Percentiles rank a stretch among this genome's conserved stretches.
Evolutionary conservation across 2,113 vertebrate genomes (phyloP).

Genomic region (Trogon melanurus): DNA sequence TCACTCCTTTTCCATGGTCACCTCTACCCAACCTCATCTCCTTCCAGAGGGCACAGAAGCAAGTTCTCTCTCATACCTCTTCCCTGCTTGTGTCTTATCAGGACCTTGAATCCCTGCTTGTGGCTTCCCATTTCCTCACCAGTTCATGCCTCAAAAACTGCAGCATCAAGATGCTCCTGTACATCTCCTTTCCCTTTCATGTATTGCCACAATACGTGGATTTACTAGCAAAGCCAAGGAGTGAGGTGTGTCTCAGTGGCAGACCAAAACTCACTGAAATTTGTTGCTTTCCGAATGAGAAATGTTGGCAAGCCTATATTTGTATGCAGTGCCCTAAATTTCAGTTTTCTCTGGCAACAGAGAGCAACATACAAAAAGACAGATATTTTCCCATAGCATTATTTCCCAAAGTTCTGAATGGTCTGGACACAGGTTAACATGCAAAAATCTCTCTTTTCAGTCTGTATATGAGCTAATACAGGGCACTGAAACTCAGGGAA

Average conservation of each 20-base stretch:
- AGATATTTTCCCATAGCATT: background rate
- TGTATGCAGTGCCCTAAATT: background rate
- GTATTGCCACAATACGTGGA: background rate
- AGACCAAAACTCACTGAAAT: background rate
- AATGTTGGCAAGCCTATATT: background rate
- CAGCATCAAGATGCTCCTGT: background rate
- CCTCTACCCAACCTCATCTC: background rate
- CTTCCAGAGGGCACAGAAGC: background rate
- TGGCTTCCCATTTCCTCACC: accelerated
- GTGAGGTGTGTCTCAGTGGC: background rate
- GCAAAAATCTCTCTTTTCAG: background rate
- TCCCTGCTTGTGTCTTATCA: background rate
- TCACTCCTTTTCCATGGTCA: background rate
- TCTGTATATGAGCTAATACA: background rate
- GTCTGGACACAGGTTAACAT: background rate
- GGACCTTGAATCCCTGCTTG: accelerated
- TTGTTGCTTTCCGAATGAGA: background rate
- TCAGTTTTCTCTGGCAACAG: background rate
- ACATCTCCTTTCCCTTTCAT: background rate
- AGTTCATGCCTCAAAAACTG: background rate
- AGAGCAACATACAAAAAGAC: background rate
- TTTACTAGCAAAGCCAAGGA: background rate
- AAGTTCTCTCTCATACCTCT: background rate
- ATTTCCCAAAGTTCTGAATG: background rate
- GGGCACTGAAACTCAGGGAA: background rate